Percentiles rank a stretch among this genome's conserved stretches.
These are phyloP conservation scores for Dromiciops gliroides DNA, from an alignment of 2,113 vertebrate species.

Conservation along the genomic window DNA sequence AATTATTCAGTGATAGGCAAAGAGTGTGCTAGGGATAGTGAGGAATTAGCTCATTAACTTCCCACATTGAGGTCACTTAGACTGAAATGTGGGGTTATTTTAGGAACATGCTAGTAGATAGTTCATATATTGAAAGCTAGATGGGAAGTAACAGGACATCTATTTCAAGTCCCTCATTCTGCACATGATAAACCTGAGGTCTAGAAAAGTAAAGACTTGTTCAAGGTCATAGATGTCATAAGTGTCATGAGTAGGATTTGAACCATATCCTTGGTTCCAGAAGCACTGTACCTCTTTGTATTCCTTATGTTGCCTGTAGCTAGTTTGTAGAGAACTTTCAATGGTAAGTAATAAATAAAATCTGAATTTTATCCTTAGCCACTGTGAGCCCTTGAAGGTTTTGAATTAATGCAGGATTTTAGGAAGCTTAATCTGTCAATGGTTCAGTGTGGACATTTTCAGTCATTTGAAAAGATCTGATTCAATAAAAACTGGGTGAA, in stretches of 20 bases:
- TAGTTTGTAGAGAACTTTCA: background rate
- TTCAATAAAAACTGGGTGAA: background rate
- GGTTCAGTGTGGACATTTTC: background rate
- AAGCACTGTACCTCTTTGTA: background rate
- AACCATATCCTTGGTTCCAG: background rate
- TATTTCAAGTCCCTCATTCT: background rate
- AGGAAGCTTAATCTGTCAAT: slow-evolving; percentile 12
- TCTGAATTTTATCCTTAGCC: slow-evolving; percentile 10
- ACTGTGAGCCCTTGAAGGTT: background rate
- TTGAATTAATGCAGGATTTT: slow-evolving; percentile 32
- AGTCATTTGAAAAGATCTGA: background rate
- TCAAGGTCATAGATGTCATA: background rate
- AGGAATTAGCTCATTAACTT: background rate
- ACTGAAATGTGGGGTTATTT: background rate
- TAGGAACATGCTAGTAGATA: background rate
- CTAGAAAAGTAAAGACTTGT: background rate
- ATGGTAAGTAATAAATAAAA: background rate
- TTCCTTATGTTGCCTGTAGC: background rate
- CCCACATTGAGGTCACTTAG: background rate
- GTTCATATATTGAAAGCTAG: background rate
- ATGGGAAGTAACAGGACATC: background rate
- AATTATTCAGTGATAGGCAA: background rate
- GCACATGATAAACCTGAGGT: background rate
- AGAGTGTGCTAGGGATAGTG: background rate
- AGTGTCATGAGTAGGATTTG: background rate